Evolutionary conservation across 53 echinoderm and acorn worm genomes (phyloP).

Genomic region (Echinometra lucunter): DNA sequence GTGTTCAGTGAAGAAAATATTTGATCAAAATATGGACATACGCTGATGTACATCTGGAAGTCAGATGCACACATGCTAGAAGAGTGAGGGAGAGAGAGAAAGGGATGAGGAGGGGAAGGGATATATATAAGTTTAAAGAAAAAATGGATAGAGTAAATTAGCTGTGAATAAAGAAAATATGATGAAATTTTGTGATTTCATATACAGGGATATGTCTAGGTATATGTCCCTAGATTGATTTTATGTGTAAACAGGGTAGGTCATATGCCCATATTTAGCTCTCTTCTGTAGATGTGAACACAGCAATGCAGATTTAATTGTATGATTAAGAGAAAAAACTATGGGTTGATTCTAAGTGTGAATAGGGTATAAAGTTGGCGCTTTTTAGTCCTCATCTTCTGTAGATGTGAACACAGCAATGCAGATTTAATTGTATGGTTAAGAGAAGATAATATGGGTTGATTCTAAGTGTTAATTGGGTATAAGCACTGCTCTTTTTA

Average conservation of each 20-base stretch:
- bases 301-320: background rate
- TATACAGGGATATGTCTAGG: too few species aligned
- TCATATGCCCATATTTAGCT: background rate
- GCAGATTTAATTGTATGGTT: background rate
- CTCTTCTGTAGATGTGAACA: background rate
- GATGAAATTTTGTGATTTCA: too few species aligned
- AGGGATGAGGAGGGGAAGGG: too few species aligned
- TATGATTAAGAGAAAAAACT: background rate
- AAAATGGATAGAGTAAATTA: too few species aligned
- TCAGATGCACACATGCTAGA: background rate
- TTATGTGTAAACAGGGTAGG: background rate
- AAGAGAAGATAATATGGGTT: background rate
- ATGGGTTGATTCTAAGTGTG: background rate
- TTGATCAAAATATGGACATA: background rate
- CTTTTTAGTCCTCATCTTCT: background rate
- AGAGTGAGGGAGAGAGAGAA: too few species aligned
- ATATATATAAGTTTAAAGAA: background rate
- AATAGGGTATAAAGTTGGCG: too few species aligned
- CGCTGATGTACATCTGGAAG: background rate
- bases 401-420: constrained; percentile 41
- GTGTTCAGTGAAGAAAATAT: background rate
- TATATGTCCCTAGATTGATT: background rate
- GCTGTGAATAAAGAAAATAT: too few species aligned
- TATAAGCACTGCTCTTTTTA: background rate
- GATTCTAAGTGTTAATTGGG: background rate